Base-by-base conservation (phyloP, 2,888 invertebrate species). In the Nephrotoma guestfalica region DNA sequence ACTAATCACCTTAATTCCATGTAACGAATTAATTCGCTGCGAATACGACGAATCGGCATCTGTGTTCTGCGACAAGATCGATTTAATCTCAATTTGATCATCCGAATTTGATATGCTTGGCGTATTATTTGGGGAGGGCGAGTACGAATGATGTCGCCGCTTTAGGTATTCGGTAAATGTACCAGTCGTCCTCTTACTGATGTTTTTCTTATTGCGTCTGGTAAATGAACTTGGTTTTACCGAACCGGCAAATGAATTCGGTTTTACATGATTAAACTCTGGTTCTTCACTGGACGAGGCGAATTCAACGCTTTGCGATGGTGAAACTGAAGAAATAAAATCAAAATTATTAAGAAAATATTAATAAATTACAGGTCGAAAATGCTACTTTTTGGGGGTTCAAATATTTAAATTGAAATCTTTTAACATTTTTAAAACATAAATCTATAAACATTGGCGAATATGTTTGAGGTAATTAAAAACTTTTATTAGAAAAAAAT, bases 21-120 rank as follows among this genome's bases (percentile, higher is more conserved):
- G 94, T 89, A 93, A 90, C 88, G 92, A 92, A 89, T 93, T 94
- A 89, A 93, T 93, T 91, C 92, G 93, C 15, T 92, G 92, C 47
- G 93, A 93, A 90, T 92, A 93, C 6, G 93, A 92, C 89, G 30
- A 30, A 1, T 43, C 18, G 7, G 2, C 84, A n/a, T 92, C 92
- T 13, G 45, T 13, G 7, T 7, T 40, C 18, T 45, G 57, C 30
- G 86, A 51, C 9, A 51, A 41, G n/a, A 51, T 57, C 18, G 51
- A 43, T 86, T 57, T 86, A 7, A 51, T 51, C 30, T 86, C 45
- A 11, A 47, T 86, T 86, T 86, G 86, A 30, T 86, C 86, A n/a
- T 86, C 45, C 0, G 45, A 47, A 51, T 47, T 47, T 18, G 45
- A 47, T 13, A 47, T 45, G 40, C 86, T 86, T 11, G 45, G 43